A percentile compares a stretch with the other conserved stretches of the same genome.
Evolutionary conservation across 2,113 vertebrate genomes (phyloP).

Genomic region (Muntiacus muntjak): DNA sequence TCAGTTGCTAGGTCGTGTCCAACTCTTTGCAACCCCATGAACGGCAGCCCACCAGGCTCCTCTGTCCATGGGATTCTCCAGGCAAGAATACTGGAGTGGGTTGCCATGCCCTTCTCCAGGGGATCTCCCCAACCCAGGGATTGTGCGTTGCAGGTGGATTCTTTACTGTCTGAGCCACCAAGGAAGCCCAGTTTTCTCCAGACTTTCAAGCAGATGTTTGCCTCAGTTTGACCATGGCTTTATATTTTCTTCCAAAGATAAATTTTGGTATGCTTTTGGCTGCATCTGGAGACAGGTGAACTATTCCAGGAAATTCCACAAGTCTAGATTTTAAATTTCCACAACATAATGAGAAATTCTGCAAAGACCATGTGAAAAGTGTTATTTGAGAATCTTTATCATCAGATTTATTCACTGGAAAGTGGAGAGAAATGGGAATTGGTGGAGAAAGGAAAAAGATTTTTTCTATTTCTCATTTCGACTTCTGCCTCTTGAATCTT

Average conservation of each 20-base stretch:
- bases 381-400: neutral
- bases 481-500: neutral
- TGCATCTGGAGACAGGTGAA: neutral
- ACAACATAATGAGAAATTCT: neutral
- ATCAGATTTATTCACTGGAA: neutral
- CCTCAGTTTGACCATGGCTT: neutral
- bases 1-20: rapidly evolving
- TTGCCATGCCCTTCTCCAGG: neutral
- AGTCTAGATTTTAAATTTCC: neutral
- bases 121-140: neutral
- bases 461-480: neutral
- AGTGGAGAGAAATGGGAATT: neutral
- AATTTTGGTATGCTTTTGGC: neutral
- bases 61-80: neutral
- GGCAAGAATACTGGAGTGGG: neutral
- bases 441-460: neutral
- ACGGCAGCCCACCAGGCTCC: neutral
- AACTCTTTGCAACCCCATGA: rapidly evolving
- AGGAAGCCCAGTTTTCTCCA: neutral
- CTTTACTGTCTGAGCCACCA: neutral
- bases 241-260: neutral
- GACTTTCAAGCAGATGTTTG: neutral
- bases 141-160: neutral
- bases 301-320: neutral
- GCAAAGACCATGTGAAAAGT: neutral